Percentiles rank a stretch among this genome's conserved stretches.
Conservation (phyloP, 1,140 invertebrate species). For the Leptopilina boulardi region DNA sequence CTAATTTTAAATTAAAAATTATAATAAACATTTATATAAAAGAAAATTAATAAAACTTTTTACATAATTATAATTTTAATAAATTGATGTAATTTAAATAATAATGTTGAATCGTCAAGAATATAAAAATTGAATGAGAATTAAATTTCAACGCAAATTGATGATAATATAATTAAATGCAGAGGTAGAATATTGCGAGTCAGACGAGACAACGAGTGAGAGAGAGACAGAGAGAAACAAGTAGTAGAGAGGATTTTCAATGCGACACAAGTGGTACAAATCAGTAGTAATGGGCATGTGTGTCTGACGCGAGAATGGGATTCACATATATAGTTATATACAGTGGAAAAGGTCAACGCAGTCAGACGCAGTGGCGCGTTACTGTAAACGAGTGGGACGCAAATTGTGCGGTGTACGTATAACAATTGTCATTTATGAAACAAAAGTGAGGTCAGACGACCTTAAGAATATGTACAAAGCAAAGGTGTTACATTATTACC, state of each 20-base stretch:
- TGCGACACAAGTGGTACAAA: neutral
- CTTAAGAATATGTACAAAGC: conserved; percentile 13
- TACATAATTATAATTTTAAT: too few species aligned
- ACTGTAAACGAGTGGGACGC: conserved; percentile 12
- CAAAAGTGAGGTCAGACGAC: conserved; percentile 10
- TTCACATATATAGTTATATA: conserved; percentile 40
- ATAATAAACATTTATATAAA: too few species aligned
- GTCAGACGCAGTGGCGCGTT: conserved; percentile 46
- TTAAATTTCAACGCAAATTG: too few species aligned
- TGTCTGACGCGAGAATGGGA: neutral
- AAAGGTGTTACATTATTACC: conserved; percentile 5
- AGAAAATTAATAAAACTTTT: too few species aligned
- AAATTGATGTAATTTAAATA: too few species aligned
- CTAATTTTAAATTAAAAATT: too few species aligned
- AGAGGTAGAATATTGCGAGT: too few species aligned
- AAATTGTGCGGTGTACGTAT: neutral
- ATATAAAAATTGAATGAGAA: too few species aligned
- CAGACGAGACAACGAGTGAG: neutral
- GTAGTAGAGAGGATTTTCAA: neutral
- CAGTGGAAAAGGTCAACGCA: conserved; percentile 58
- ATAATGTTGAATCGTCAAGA: too few species aligned
- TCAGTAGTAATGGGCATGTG: conserved; percentile 28
- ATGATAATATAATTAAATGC: too few species aligned
- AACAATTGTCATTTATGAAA: neutral
- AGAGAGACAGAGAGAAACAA: neutral